Base-by-base conservation (phyloP, 1,140 invertebrate species). In the Luehdorfia chinensis region DNA sequence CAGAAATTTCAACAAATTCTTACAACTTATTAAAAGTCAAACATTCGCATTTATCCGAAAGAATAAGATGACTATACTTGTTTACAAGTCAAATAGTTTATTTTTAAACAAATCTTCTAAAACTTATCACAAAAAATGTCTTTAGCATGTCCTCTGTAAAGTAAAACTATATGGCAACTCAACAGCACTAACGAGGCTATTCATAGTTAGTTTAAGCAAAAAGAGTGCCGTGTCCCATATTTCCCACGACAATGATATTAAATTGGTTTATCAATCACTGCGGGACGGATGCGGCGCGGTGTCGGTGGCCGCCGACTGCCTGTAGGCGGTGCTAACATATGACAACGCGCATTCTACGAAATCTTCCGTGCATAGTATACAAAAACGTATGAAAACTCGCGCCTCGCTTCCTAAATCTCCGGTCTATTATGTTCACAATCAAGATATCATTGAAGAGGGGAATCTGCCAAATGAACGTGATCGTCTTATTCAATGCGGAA, bases 181-280 rank as follows among this genome's bases (percentile, higher is more conserved):
- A n/a, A n/a, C n/a, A n/a, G n/a, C n/a, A n/a, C n/a, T n/a, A n/a
- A n/a, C n/a, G n/a, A n/a, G n/a, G n/a, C n/a, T n/a, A n/a, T n/a
- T n/a, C n/a, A n/a, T n/a, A n/a, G n/a, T n/a, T n/a, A n/a, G n/a
- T n/a, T n/a, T n/a, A n/a, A n/a, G n/a, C n/a, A n/a, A n/a, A n/a
- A n/a, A n/a, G n/a, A n/a, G n/a, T n/a, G n/a, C n/a, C 46, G 32
- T 52, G 55, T 52, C 43, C 62, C 66, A 67, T 48, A 75, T 72
- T 83, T 84, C 79, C 62, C 79, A 84, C 79, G 79, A 62, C 75
- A 84, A 84, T 84, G 54, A 75, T 70, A 64, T 69, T 59, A 71
- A 71, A 74, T 74, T 69, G 70, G 59, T 69, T 74, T 78, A 78
- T 76, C 78, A 80, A 78, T 83, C 75, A 70, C 65, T 27, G 64